These are phyloP conservation scores for Manduca sexta DNA, from an alignment of 1,140 invertebrate species.

Conservation along the genomic window DNA sequence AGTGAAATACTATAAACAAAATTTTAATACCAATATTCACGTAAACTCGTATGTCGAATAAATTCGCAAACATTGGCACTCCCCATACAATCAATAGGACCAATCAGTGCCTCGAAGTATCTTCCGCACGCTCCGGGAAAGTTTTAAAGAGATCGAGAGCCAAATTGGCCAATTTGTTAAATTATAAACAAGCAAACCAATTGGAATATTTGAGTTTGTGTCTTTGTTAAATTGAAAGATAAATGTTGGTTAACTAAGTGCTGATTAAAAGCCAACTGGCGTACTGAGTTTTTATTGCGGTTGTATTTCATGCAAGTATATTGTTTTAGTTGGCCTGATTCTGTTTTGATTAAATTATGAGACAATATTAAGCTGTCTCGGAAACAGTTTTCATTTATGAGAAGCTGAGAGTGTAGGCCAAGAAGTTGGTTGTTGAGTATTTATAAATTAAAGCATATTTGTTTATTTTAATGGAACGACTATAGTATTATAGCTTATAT, in stretches of 20 bases:
- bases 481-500: too few species aligned
- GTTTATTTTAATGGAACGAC: too few species aligned
- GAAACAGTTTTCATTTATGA: too few species aligned
- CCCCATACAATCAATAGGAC: background rate
- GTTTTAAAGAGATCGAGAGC: background rate
- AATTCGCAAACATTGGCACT: background rate
- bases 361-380: background rate
- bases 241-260: slow-evolving; percentile 8
- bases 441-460: too few species aligned
- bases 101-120: slow-evolving; percentile 3
- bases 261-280: slow-evolving; percentile 11
- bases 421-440: too few species aligned
- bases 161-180: slow-evolving; percentile 5
- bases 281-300: slow-evolving; percentile 6
- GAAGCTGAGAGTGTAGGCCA: too few species aligned
- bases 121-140: background rate
- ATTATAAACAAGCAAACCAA: slow-evolving; percentile 1
- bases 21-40: background rate
- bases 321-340: slow-evolving; percentile 3
- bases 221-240: background rate
- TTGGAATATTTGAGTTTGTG: background rate
- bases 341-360: slow-evolving; percentile 1
- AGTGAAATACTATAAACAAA: too few species aligned
- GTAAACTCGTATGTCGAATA: too few species aligned
- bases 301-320: background rate